Base-by-base conservation (phyloP, 1,140 invertebrate species). In the Latrodectus geometricus region DNA sequence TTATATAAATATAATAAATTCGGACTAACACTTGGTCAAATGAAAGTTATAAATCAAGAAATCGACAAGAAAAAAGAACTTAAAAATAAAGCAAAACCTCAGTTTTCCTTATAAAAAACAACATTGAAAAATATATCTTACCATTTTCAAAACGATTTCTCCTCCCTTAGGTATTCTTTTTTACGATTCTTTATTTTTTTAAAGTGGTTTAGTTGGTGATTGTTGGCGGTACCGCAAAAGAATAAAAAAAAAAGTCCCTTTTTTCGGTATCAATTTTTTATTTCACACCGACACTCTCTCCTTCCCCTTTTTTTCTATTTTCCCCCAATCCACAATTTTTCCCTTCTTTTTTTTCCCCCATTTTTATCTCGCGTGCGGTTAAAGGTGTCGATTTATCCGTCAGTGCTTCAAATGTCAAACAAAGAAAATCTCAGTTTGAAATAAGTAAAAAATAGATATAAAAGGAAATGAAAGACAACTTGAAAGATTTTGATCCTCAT, bases 391-490 rank as follows among this genome's bases (percentile, higher is more conserved):
- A 86, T 86, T 86, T 86, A 86, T 86, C 83, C 83, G 65, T 35
- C 15, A 35, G 66, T 65, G 75, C 83, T 86, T 86, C 83, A 86
- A 86, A 86, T 86, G 83, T 86, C 83, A 86, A 86, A 86, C 83
- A 86, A 86, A 86, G 75, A 77, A 61, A 86, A 86, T 86, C 83
- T 77, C 83, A 66, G 83, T 86, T 86, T 86, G 83, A 86, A 86
- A 86, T 86, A 78, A 86, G 68, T 86, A 86, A 61, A 86, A 52
- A 54, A 77, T 48, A 86, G 23, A 20, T 9, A 86, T 49, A 86
- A 76, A 86, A 86, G 65, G 83, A 86, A 86, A 86, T 86, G 83
- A 86, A 86, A 86, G 83, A 86, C 83, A 86, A 86, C 66, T 86
- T 86, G 83, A 86, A 86, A 86, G 83, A 86, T 86, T 86, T 86